Evolutionary conservation across 2,113 vertebrate genomes (phyloP), one percentile per base, ranked within the genome.

Genomic region (Tautogolabrus adspersus): DNA sequence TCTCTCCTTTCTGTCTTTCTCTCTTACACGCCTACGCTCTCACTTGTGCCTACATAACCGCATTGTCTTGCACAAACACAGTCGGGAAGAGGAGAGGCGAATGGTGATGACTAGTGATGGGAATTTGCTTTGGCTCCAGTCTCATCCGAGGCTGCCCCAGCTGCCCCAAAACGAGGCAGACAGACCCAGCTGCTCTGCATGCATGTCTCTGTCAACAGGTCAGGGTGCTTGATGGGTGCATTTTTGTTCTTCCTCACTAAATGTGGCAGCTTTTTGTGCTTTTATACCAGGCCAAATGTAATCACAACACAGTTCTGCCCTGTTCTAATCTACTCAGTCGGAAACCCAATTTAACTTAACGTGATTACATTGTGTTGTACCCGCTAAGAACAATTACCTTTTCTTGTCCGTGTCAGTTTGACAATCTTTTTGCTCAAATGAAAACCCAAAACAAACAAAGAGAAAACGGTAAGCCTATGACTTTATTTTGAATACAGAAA

Each of bases 201-300:
- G 76, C 68, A 22, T 4, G n/a, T 56, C 61, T 78, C 62, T 62
- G 77, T 86, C 82, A 68, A 65, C 75, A 72, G 88, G 84, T 87
- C 64, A 16, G 57, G 60, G 55, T 26, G 71, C 70, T 54, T 47
- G 66, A 23, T 52, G 42, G 56, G 47, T 34, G 37, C 55, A 69
- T 68, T 81, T 77, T 73, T 64, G 65, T 81, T 49, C 57, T 54
- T 40, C 52, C 61, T 55, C 80, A 19, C 72, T 63, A 69, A 70
- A 58, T 61, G 60, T 34, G n/a, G 54, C 68, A 77, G 54, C 72
- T 44, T 64, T 71, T 46, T 72, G 61, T 54, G 40, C 54, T 79
- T 54, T 19, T 52, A 55, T 11, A 62, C n/a, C 23, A 13, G 51
- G 40, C 55, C 60, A 75, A 55, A 78, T 72, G 47, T 49, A 47